Evolutionary conservation across 2,113 vertebrate species (phyloP).

Genomic region (Romanogobio albipinnatus): DNA sequence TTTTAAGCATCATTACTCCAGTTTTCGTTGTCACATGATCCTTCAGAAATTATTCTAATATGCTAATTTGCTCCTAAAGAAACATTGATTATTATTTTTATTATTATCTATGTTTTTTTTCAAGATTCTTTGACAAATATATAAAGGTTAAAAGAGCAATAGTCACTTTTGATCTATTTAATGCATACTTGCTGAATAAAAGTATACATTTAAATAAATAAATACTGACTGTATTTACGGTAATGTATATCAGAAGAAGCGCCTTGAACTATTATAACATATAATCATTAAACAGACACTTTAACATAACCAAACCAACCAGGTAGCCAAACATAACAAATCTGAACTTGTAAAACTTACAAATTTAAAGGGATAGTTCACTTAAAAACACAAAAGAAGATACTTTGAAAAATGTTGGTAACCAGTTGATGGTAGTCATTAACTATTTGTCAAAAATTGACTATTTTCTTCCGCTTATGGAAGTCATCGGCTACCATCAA

Average conservation of each 20-base stretch:
- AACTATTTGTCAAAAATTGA: no score
- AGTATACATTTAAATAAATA: neutral
- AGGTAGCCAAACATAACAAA: neutral
- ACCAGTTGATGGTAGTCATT: no score
- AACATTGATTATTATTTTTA: no score
- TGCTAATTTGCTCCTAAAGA: neutral
- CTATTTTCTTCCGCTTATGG: no score
- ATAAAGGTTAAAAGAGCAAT: no score
- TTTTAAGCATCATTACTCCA: neutral
- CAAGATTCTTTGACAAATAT: neutral
- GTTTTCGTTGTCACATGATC: neutral
- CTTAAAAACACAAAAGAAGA: no score
- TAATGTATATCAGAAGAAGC: neutral
- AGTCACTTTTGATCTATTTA: neutral
- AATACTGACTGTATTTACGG: no score
- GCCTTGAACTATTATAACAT: neutral
- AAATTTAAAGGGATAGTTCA: neutral
- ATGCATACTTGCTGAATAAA: neutral
- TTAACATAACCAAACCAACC: no score
- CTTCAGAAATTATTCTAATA: neutral
- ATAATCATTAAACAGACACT: neutral
- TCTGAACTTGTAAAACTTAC: neutral
- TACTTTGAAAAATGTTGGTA: no score
- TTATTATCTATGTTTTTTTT: neutral
- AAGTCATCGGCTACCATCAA: no score